phyloP scores from a whole-genome alignment of 2,113 vertebrate genomes.

The Urocolius indicus region DNA sequence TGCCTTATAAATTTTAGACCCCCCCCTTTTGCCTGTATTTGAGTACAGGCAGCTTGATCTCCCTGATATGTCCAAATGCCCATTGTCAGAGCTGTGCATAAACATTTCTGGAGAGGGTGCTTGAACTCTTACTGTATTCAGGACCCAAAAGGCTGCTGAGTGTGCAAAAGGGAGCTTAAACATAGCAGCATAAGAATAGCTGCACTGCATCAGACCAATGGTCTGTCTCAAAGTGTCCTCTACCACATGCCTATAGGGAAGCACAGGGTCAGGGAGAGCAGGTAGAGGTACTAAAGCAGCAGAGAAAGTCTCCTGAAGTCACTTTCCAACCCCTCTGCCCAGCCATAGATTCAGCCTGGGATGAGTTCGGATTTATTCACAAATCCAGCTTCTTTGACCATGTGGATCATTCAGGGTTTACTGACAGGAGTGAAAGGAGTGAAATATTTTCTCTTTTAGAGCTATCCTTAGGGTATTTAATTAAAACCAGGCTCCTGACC shows the following conservation, averaged over 20 bases:
- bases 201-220: neutral
- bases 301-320: neutral
- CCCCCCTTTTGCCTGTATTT: neutral
- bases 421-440: neutral
- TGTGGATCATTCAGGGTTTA: neutral
- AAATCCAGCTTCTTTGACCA: neutral
- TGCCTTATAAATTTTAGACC: neutral
- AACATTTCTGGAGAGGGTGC: neutral
- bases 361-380: neutral
- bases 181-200: neutral
- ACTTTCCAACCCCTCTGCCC: neutral
- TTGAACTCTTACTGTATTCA: neutral
- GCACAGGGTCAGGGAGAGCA: neutral
- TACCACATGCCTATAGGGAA: neutral
- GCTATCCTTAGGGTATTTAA: slow-evolving; percentile 12
- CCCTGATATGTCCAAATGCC: neutral
- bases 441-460: neutral
- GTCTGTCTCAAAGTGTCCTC: neutral
- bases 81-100: neutral
- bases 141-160: neutral
- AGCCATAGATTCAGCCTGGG: neutral
- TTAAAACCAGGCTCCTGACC: slow-evolving; percentile 34
- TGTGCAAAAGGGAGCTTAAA: neutral
- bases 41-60: neutral
- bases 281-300: neutral